Percentiles rank a stretch among this genome's conserved stretches.
These are phyloP conservation scores for Acanthurus lineatus DNA, from an alignment of 2,797 vertebrate genomes.

Conservation along the genomic window DNA sequence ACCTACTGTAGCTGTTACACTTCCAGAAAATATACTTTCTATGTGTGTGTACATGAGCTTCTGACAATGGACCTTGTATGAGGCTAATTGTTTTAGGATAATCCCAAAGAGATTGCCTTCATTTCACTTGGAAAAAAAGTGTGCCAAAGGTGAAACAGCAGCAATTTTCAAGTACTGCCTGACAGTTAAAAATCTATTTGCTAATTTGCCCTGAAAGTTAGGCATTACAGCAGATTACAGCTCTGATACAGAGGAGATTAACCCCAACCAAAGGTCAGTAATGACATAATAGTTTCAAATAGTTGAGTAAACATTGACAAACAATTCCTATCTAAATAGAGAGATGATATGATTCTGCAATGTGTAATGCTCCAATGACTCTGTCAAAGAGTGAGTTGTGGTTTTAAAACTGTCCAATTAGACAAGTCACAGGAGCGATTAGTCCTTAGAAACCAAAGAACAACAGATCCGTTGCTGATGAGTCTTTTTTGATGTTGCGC, in stretches of 20 bases:
- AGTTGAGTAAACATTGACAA: constrained; percentile 40
- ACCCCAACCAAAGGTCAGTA: constrained; percentile 25
- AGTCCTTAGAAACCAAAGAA: not conserved
- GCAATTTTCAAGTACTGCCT: constrained; percentile 64
- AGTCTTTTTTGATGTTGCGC: not conserved
- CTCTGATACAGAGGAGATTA: constrained; percentile 86
- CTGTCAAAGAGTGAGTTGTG: not conserved
- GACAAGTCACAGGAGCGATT: not conserved
- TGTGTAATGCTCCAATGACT: not conserved
- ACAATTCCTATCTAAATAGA: not conserved
- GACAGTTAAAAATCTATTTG: constrained; percentile 39
- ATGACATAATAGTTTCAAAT: not conserved
- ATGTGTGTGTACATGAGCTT: constrained; percentile 1
- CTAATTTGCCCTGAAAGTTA: constrained; percentile 39
- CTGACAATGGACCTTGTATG: constrained; percentile 34
- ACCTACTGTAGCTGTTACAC: constrained; percentile 39
- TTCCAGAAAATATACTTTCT: constrained; percentile 24
- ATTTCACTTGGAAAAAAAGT: constrained; percentile 12
- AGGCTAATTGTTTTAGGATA: constrained; percentile 45
- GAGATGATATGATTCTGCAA: constrained; percentile 14
- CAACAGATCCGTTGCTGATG: not conserved
- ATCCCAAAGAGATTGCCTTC: constrained; percentile 49
- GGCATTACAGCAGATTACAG: constrained; percentile 38
- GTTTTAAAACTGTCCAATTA: constrained; percentile 14
- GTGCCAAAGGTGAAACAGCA: constrained; percentile 46